Conservation (phyloP, 2,888 invertebrate genomes). For the Mesoligia furuncula region DNA sequence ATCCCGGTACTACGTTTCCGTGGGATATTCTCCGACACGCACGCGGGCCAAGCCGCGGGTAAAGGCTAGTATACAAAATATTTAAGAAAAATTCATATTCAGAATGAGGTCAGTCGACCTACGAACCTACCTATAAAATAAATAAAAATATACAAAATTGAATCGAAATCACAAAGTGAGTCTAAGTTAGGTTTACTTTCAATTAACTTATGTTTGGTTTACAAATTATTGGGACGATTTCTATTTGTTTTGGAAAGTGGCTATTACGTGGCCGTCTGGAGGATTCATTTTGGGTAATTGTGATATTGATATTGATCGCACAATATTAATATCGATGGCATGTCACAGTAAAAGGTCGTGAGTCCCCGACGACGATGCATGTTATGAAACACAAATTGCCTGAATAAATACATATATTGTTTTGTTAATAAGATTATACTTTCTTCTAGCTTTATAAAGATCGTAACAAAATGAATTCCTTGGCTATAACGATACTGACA, state of each 20-base stretch:
- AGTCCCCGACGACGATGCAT: not conserved
- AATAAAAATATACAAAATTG: constrained; percentile 25
- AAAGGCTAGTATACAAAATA: not conserved
- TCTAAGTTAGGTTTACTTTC: constrained; percentile 36
- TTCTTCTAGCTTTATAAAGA: not conserved
- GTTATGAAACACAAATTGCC: not conserved
- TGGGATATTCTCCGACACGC: no score
- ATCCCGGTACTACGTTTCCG: no score
- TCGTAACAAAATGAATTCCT: no score
- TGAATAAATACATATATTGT: not conserved
- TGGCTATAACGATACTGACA: no score
- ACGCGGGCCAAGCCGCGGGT: no score
- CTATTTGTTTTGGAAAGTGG: constrained; percentile 50
- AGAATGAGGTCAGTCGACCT: constrained; percentile 10
- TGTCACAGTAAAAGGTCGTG: not conserved
- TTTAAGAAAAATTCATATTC: no score
- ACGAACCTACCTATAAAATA: not conserved
- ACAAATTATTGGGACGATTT: constrained; percentile 35
- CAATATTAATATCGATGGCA: not conserved
- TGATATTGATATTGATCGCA: constrained; percentile 42
- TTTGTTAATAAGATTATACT: not conserved
- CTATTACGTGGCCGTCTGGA: constrained; percentile 16
- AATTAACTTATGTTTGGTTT: constrained; percentile 52
- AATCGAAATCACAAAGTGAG: constrained; percentile 49
- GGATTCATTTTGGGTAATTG: constrained; percentile 13